These are phyloP conservation scores for Oncorhynchus kisutch DNA, from an alignment of 2,113 vertebrate genomes.

Conservation along the genomic window DNA sequence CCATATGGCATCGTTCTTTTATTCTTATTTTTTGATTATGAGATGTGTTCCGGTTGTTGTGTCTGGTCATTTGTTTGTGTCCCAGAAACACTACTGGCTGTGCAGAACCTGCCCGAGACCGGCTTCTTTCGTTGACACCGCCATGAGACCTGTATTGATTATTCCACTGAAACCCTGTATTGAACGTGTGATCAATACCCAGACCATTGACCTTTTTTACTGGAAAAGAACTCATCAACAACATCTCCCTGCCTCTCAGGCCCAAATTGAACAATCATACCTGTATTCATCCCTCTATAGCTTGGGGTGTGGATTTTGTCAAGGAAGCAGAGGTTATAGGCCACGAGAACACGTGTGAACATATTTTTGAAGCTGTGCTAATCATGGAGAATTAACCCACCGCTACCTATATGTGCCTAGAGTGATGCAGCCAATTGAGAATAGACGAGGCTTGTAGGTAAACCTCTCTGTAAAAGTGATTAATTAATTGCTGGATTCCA, in stretches of 20 bases:
- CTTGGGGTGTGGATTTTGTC: neutral
- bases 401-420: neutral
- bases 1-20: neutral
- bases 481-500: conserved; percentile 20
- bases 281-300: neutral
- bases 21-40: neutral
- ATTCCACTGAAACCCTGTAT: conserved; percentile 55
- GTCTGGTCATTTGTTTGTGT: neutral
- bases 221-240: conserved; percentile 12
- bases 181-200: conserved; percentile 40
- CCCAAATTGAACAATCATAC: conserved; percentile 22
- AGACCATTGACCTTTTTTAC: conserved; percentile 39
- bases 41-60: neutral
- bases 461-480: conserved; percentile 3
- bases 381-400: neutral
- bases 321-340: neutral
- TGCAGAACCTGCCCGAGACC: conserved; percentile 1
- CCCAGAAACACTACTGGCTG: neutral
- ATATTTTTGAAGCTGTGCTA: neutral
- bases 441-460: neutral
- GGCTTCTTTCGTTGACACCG: conserved; percentile 31
- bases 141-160: conserved; percentile 56
- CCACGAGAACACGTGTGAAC: neutral
- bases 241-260: conserved; percentile 14
- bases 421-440: neutral